Percentiles rank a stretch among this genome's conserved stretches.
Evolutionary conservation across 2,797 vertebrate genomes (phyloP).

Genomic region (Coilia nasus): DNA sequence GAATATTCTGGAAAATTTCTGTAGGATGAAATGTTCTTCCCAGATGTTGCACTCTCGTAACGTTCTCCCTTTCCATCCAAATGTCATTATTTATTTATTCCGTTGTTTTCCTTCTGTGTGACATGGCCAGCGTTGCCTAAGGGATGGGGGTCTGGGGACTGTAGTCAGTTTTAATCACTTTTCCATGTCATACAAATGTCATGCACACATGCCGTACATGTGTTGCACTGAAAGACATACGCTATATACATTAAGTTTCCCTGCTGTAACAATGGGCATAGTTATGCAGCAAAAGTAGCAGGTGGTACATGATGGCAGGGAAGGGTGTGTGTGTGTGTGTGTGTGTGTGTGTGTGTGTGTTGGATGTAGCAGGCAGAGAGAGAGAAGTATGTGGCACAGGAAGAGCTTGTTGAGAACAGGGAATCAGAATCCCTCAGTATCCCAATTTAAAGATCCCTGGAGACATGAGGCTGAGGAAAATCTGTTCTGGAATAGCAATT

Average conservation of each 20-base stretch:
- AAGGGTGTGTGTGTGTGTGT: not conserved
- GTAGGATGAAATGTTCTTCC: not conserved
- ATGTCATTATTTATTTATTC: not conserved
- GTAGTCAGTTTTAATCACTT: not conserved
- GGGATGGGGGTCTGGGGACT: not conserved
- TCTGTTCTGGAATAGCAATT: conserved; percentile 21
- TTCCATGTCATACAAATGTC: not conserved
- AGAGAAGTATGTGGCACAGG: not conserved
- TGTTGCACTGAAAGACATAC: not conserved
- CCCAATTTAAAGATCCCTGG: conserved; percentile 35
- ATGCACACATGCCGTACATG: not conserved
- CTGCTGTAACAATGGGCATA: not conserved
- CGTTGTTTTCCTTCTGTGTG: not conserved
- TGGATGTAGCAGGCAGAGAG: not conserved
- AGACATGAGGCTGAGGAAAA: conserved; percentile 34
- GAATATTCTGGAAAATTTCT: not conserved
- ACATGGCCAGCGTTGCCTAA: not conserved
- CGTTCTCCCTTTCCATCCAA: too few species aligned
- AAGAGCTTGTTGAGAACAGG: not conserved
- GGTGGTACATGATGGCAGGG: not conserved
- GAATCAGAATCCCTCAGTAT: conserved; percentile 35
- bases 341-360: too few species aligned
- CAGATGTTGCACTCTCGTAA: not conserved
- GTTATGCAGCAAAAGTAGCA: not conserved
- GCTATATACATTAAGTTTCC: not conserved